Evolutionary conservation across 2,113 vertebrate species (phyloP), one percentile per base, ranked within the genome.

Genomic region (Hassar affinis): DNA sequence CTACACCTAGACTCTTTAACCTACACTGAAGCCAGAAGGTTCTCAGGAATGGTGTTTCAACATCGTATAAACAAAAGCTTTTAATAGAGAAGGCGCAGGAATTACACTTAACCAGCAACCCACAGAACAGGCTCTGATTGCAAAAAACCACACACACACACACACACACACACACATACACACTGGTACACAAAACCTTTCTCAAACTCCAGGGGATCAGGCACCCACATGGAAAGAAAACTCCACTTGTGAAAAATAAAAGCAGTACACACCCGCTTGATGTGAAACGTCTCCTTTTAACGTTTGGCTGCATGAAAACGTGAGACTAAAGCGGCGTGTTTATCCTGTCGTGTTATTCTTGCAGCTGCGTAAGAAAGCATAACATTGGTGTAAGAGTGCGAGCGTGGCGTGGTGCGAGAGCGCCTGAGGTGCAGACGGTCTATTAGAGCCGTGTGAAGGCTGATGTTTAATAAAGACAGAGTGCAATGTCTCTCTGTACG

Each of bases 111-210:
- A 85, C 72, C 80, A 85, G 79, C 30, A 83, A 85, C 42, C 78
- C 84, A 85, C 84, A 85, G 81, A 78, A 81, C 78, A 81, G 80
- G 22, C 81, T 85, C 72, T 85, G 84, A 87, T 78, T 85, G 69
- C 71, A 85, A 83, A 87, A 68, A 77, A 74, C 85, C 6, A 54
- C 8, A 54, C 6, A n/a, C 25, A 54, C 52, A 75, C 49, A 33
- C 25, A 80, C 11, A 66, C 64, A 71, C 45, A 22, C 10, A 62
- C 47, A 61, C 69, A 59, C 54, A 49, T 6, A 10, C 14, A 75
- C 35, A 45, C 38, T 61, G 38, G 45, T 64, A 42, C 59, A 54
- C 57, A 68, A 15, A 18, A 83, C 51, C 45, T n/a, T 66, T 20
- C 57, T 38, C 27, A 81, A 38, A 69, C 30, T 57, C 59, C 71